These are phyloP conservation scores for Melipona quadrifasciata DNA, from an alignment of 1,140 invertebrate species.

Conservation along the genomic window DNA sequence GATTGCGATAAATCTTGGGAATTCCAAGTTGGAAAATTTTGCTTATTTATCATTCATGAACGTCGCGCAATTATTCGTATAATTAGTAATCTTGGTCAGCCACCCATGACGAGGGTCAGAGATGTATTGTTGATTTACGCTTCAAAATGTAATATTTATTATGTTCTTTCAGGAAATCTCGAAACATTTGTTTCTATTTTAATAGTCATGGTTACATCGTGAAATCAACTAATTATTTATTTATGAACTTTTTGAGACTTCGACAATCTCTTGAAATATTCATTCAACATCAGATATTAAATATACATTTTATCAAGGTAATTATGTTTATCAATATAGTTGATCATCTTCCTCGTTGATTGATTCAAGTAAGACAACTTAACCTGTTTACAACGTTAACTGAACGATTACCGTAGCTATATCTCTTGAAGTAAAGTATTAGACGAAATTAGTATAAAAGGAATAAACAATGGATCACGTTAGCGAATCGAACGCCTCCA, in stretches of 20 bases:
- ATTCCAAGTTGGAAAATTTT: slow-evolving; percentile 16
- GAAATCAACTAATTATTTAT: not conserved
- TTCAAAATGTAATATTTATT: not conserved
- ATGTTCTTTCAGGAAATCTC: not conserved
- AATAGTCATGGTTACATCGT: not conserved
- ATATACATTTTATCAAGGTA: not conserved
- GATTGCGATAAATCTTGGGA: slow-evolving; percentile 4
- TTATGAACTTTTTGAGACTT: not conserved
- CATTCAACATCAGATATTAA: not conserved
- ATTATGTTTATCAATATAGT: not conserved
- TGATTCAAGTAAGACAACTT: not conserved
- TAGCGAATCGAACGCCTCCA: not conserved
- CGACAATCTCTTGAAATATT: not conserved
- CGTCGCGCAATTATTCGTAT: not conserved
- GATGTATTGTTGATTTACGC: not conserved
- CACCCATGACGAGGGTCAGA: not conserved
- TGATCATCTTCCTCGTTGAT: not conserved
- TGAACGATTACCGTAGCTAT: not conserved
- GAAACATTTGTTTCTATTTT: not conserved
- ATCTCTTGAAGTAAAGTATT: not conserved
- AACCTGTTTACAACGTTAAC: not conserved
- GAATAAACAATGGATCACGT: not conserved
- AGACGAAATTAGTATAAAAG: not conserved
- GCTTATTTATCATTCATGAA: not conserved
- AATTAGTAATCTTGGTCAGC: not conserved